phyloP scores from a whole-genome alignment of 2,797 vertebrate genomes.

The Falco columbarius region DNA sequence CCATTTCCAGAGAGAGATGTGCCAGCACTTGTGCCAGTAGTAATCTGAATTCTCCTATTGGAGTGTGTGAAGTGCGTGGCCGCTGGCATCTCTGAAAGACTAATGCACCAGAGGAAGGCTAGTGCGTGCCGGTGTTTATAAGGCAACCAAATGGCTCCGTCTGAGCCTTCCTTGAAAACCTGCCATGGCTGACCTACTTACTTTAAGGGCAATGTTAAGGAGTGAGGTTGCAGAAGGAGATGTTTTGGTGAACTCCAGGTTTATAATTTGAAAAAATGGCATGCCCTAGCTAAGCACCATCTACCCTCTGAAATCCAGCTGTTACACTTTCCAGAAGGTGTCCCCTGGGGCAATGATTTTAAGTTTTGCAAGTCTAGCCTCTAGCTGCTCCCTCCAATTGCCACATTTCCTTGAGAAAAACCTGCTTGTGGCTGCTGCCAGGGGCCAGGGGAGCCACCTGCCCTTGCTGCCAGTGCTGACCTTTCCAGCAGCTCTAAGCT shows the following conservation, averaged over 20 bases:
- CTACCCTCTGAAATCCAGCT: background rate
- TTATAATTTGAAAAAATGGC: background rate
- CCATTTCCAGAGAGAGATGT: background rate
- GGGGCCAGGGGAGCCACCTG: background rate
- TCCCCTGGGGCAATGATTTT: background rate
- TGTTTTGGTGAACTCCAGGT: background rate
- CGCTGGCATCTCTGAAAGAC: background rate
- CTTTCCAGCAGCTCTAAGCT: background rate
- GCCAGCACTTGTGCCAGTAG: background rate
- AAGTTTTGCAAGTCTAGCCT: background rate
- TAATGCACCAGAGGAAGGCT: background rate
- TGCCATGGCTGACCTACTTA: background rate
- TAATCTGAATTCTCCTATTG: background rate
- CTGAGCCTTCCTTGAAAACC: background rate
- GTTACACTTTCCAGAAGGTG: background rate
- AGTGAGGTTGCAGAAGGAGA: background rate
- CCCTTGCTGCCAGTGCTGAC: fast-evolving
- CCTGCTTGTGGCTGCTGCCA: background rate
- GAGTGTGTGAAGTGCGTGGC: background rate
- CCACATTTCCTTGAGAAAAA: background rate
- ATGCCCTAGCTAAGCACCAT: background rate
- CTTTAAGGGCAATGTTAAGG: background rate
- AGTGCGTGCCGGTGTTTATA: background rate
- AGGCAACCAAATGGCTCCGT: background rate
- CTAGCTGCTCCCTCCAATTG: background rate